Evolutionary conservation across 1,140 invertebrate genomes (phyloP).

Genomic region (Brachionus koreanus): DNA sequence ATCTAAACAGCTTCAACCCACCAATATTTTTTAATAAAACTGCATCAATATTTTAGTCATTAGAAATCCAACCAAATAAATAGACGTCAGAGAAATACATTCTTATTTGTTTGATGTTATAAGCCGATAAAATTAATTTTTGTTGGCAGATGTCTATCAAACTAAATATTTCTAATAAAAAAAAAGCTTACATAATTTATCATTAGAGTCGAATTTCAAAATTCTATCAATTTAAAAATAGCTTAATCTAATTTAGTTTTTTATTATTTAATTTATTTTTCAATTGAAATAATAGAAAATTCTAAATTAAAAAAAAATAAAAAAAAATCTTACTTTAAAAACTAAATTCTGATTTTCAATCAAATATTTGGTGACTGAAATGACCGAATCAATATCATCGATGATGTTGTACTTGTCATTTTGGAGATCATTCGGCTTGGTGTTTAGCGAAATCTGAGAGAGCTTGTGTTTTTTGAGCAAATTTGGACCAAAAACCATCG

Average conservation of each 20-base stretch:
- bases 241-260: background rate
- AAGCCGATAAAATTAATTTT: background rate
- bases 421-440: background rate
- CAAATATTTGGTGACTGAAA: conserved; percentile 32
- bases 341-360: conserved; percentile 32
- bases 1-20: too few relatives aligned
- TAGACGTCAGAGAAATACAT: too few relatives aligned
- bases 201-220: background rate
- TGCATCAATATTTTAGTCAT: too few relatives aligned
- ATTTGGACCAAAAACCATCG: conserved; percentile 87
- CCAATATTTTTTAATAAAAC: too few relatives aligned
- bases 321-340: conserved; percentile 18
- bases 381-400: conserved; percentile 39
- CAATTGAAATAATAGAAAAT: background rate
- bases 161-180: background rate
- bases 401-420: conserved; percentile 43
- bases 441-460: background rate
- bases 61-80: too few relatives aligned
- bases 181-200: background rate
- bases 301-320: background rate
- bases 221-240: background rate
- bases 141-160: background rate
- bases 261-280: too few relatives aligned
- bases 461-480: conserved; percentile 71
- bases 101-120: background rate